These are phyloP conservation scores for Cathartes aura DNA, from an alignment of 2,113 vertebrate species.

Conservation along the genomic window DNA sequence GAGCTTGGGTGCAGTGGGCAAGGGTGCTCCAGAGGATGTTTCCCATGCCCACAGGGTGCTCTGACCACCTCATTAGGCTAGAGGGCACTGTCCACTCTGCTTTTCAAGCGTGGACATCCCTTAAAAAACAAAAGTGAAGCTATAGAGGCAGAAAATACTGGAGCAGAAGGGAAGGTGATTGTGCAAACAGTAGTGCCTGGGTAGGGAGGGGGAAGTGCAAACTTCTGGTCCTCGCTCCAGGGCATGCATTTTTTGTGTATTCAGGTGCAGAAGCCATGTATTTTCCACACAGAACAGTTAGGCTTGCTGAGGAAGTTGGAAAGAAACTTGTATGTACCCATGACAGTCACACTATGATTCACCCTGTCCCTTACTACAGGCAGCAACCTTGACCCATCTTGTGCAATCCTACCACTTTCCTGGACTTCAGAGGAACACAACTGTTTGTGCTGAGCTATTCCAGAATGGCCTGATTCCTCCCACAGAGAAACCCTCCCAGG, in stretches of 20 bases:
- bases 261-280: neutral
- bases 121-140: neutral
- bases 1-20: neutral
- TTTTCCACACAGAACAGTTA: neutral
- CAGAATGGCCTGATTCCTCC: neutral
- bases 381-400: conserved; percentile 36
- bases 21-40: neutral
- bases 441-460: neutral
- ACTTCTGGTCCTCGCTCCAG: neutral
- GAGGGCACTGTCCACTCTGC: conserved; percentile 56
- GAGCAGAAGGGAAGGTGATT: neutral
- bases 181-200: neutral
- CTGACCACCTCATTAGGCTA: neutral
- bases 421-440: neutral
- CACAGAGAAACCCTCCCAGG: neutral
- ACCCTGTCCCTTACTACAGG: neutral
- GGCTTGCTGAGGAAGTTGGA: neutral
- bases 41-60: neutral
- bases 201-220: neutral
- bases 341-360: conserved; percentile 17
- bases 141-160: neutral
- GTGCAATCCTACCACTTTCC: conserved; percentile 26
- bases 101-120: neutral
- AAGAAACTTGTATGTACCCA: neutral
- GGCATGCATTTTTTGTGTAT: neutral